These are phyloP conservation scores for Loris lydekkerianus DNA, from an alignment of 2,797 vertebrate species.

Conservation along the genomic window DNA sequence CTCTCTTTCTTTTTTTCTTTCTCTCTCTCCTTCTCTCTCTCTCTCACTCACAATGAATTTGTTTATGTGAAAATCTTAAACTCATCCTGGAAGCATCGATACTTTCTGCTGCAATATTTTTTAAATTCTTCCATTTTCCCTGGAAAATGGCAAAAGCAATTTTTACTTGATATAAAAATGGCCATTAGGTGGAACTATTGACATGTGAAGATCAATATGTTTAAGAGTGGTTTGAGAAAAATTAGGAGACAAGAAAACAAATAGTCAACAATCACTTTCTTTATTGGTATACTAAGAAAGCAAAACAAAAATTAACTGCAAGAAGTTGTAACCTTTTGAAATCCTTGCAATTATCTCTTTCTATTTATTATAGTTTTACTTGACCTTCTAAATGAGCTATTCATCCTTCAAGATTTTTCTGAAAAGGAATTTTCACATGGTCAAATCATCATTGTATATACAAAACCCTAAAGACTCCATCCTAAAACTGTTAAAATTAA, in stretches of 20 bases:
- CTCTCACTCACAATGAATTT: not conserved
- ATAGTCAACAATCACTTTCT: not conserved
- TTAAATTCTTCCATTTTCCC: not conserved
- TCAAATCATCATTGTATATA: not conserved
- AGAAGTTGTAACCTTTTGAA: not conserved
- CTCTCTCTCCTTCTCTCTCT: not conserved
- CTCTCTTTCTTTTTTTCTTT: too few species aligned
- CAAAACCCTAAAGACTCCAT: not conserved
- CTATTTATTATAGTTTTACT: not conserved
- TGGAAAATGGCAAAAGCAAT: not conserved
- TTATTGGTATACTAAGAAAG: not conserved
- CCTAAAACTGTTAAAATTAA: not conserved
- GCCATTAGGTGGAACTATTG: not conserved
- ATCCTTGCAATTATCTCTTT: not conserved
- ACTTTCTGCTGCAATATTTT: not conserved
- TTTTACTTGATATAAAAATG: slow-evolving; percentile 20
- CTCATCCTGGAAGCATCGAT: not conserved
- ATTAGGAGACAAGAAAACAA: not conserved
- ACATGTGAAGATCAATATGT: not conserved
- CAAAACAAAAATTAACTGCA: not conserved
- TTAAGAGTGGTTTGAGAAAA: slow-evolving; percentile 3
- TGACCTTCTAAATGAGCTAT: not conserved
- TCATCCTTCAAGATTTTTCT: not conserved
- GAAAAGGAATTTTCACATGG: not conserved
- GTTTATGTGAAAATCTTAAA: not conserved